Evolutionary conservation across 2,113 vertebrate genomes (phyloP).

Genomic region (Indicator maculatus): DNA sequence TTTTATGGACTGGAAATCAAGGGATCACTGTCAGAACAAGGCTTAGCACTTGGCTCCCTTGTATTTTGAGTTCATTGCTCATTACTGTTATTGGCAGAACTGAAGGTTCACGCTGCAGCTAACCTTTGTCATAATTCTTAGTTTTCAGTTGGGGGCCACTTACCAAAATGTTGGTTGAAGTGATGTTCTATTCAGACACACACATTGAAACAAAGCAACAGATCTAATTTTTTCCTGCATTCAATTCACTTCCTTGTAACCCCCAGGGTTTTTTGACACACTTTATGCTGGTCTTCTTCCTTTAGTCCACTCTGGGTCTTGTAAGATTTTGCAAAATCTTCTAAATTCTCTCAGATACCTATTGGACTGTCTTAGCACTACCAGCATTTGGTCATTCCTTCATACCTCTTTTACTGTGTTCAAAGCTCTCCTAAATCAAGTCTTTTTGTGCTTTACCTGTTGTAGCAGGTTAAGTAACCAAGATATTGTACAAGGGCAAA

Average conservation of each 20-base stretch:
- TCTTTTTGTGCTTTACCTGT: background rate
- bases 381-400: background rate
- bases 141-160: background rate
- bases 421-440: background rate
- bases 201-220: background rate
- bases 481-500: background rate
- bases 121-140: background rate
- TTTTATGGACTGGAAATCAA: constrained; percentile 25
- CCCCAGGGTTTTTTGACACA: background rate
- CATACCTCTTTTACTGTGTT: background rate
- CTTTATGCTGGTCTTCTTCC: background rate
- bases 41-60: background rate
- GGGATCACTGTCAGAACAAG: constrained; percentile 12
- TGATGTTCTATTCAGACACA: background rate
- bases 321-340: background rate
- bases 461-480: background rate
- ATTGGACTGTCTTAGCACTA: background rate
- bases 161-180: background rate
- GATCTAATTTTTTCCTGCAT: background rate
- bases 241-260: background rate
- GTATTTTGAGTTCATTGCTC: background rate
- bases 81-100: background rate
- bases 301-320: background rate
- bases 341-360: background rate
- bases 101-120: background rate